Base-by-base conservation (phyloP, 2,797 vertebrate species). In the Ispidina picta region DNA sequence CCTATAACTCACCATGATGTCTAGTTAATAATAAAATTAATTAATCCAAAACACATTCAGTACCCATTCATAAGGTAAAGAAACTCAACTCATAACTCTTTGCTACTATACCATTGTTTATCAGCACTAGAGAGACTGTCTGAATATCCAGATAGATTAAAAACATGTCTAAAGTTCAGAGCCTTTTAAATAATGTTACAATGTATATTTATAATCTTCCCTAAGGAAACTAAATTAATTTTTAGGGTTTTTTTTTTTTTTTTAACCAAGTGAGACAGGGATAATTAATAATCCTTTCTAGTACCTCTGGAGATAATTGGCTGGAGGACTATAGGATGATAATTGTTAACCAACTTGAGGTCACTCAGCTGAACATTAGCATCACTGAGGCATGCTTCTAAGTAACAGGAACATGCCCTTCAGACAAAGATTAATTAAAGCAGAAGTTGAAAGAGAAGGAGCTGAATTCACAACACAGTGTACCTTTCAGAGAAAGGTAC, bases 391-490 rank as follows among this genome's bases (percentile, higher is more conserved):
- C 66, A 95, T 93, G 77, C 73, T 85, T 95, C 55, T 94, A 88
- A 92, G 88, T 88, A 96, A 70, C 56, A 83, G 83, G 83, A 95
- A 94, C 78, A 93, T 90, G 83, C 55, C 93, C 90, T 93, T 97
- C 78, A 95, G 94, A 94, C 60, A 96, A 87, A 95, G 55, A 95
- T 92, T 95, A 97, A 96, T 97, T 95, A 97, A 95, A 95, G 66
- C 14, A 88, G 86, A 97, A 96, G 62, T 93, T 83, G 63, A 96
- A 97, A 95, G 44, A 92, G 84, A 92, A 92, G 85, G 68, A 93
- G 51, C 86, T 96, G 92, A 94, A 94, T 94, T 91, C 85, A 92
- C 84, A 94, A 63, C 52, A 72, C 63, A 86, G 56, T 29, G 44
- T 79, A 86, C 6, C 6, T 95, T 95, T 90, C 75, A 83, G 54